Percentiles rank a stretch among this genome's conserved stretches.
phyloP scores from a whole-genome alignment of 1,140 invertebrate species.

The Coelopa frigida region DNA sequence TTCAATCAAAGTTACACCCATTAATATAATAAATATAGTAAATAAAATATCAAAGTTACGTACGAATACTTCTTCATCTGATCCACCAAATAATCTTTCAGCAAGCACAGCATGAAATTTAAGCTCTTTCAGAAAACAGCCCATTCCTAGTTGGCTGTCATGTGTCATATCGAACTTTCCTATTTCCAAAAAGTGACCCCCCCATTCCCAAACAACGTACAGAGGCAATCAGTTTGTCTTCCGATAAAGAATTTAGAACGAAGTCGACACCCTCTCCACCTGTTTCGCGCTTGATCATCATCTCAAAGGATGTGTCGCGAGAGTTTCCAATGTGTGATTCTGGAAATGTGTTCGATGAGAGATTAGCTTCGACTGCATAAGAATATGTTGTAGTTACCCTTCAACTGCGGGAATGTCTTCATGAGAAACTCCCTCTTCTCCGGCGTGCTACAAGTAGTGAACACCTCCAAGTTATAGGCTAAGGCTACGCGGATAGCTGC shows the following conservation, averaged over 20 bases:
- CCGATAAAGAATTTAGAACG: conserved; percentile 60
- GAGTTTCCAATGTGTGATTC: conserved; percentile 56
- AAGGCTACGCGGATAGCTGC: conserved; percentile 76
- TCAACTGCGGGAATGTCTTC: conserved; percentile 59
- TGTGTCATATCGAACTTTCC: conserved; percentile 67
- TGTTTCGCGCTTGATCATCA: conserved; percentile 52
- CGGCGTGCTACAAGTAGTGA: conserved; percentile 65
- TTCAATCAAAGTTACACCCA: conserved; percentile 48
- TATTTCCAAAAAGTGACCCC: conserved; percentile 69
- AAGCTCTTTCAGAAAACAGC: conserved; percentile 73
- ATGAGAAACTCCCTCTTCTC: conserved; percentile 73
- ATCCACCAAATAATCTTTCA: conserved; percentile 60
- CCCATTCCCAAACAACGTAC: conserved; percentile 64
- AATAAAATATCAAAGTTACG: too few relatives aligned
- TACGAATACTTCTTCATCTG: conserved; percentile 43
- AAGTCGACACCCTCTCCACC: conserved; percentile 60
- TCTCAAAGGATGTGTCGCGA: conserved; percentile 55
- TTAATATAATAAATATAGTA: too few relatives aligned
- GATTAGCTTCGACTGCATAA: too few relatives aligned
- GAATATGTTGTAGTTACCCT: too few relatives aligned
- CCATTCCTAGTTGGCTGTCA: conserved; percentile 59
- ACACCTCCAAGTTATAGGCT: conserved; percentile 61
- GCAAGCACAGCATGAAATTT: conserved; percentile 84
- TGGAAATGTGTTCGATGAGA: too few relatives aligned
- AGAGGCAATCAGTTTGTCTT: conserved; percentile 63